These are phyloP conservation scores for Himantopus leucocephalus DNA, from an alignment of 2,113 vertebrate genomes.

Conservation along the genomic window DNA sequence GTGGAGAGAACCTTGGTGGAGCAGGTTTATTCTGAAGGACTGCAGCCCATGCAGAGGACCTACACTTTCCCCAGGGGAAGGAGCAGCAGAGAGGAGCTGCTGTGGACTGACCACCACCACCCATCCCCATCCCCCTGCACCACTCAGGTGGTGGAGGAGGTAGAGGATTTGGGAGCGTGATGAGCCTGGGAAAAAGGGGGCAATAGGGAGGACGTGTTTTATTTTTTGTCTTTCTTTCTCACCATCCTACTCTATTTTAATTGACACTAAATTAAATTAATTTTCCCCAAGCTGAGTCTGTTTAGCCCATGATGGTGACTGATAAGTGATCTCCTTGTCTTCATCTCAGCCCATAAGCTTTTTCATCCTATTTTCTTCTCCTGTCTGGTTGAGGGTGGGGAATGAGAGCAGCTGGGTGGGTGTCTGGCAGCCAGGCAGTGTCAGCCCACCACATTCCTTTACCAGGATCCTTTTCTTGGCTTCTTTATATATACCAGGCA, in stretches of 20 bases:
- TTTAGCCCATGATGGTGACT: not conserved
- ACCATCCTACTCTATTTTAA: not conserved
- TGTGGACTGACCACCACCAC: not conserved
- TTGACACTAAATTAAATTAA: not conserved
- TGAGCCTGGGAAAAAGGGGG: not conserved
- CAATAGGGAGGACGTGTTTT: not conserved
- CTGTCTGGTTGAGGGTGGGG: not conserved
- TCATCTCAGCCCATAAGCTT: too few relatives aligned
- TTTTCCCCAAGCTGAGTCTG: not conserved
- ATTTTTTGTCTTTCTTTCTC: not conserved
- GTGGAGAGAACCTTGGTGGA: not conserved
- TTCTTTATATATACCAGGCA: not conserved
- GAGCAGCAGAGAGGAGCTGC: not conserved
- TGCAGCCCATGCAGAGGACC: not conserved
- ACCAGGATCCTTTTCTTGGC: not conserved
- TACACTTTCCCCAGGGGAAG: not conserved
- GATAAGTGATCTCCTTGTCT: not conserved
- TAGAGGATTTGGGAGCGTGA: not conserved
- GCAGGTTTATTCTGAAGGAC: not conserved
- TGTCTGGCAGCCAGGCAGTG: not conserved
- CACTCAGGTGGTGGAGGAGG: not conserved
- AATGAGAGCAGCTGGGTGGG: not conserved
- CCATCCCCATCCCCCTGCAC: rapidly evolving
- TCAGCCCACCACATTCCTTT: not conserved
- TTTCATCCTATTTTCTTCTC: not conserved